Percentiles rank a stretch among this genome's conserved stretches.
phyloP scores from a whole-genome alignment of 2,113 vertebrate species.

The Dipodomys spectabilis region DNA sequence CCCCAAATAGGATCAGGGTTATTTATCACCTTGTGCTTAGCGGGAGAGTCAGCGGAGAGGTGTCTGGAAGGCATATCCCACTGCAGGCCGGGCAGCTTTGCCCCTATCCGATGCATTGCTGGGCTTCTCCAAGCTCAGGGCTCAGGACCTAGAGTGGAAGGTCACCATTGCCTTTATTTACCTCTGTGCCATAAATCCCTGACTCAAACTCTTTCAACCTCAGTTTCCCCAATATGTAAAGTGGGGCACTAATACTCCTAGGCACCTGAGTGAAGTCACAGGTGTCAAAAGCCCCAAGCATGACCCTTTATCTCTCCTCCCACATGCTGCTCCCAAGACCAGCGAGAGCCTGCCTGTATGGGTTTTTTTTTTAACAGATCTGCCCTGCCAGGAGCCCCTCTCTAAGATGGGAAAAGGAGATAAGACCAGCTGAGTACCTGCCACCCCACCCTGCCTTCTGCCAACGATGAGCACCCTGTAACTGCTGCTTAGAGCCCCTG shows the following conservation, averaged over 20 bases:
- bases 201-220: background rate
- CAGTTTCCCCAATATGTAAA: background rate
- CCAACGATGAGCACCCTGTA: too few species aligned
- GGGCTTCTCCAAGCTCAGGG: background rate
- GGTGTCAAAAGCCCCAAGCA: background rate
- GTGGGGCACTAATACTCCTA: background rate
- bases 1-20: background rate
- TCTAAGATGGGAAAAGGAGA: background rate
- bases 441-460: rapidly evolving
- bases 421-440: background rate
- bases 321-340: background rate
- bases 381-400: background rate
- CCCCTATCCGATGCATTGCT: rapidly evolving
- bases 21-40: background rate
- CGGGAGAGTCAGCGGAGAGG: too few species aligned
- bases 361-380: background rate
- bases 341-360: background rate
- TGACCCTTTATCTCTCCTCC: background rate
- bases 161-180: background rate
- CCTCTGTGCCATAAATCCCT: background rate
- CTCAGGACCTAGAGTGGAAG: background rate
- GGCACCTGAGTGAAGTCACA: background rate
- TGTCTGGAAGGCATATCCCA: background rate
- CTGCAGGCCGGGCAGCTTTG: background rate
- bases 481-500: background rate